Evolutionary conservation across 2,888 invertebrate species (phyloP).

Genomic region (Rambutsinella grinnellia): DNA sequence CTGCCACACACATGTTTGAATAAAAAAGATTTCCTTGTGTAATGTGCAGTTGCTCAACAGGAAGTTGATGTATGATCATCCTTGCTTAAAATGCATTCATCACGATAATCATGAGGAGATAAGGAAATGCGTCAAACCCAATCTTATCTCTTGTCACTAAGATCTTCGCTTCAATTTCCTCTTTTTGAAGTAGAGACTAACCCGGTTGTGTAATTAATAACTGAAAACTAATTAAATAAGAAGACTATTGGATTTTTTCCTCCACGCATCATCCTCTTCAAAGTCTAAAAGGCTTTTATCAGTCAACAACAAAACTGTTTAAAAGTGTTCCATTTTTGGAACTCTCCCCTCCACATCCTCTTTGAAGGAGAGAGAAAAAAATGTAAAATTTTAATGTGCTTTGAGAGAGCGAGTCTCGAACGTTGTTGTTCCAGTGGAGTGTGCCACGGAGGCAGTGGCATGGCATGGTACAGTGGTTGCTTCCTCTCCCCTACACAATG

Average conservation of each 20-base stretch:
- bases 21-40: background rate
- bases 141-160: background rate
- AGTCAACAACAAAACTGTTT: constrained; percentile 27
- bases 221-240: too few relatives aligned
- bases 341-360: constrained; percentile 8
- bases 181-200: too few relatives aligned
- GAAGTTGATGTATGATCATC: background rate
- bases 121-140: background rate
- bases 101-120: too few relatives aligned
- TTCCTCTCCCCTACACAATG: background rate
- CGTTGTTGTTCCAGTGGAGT: constrained; percentile 39
- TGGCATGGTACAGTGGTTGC: constrained; percentile 22
- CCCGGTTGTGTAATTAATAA: too few relatives aligned
- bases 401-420: too few relatives aligned
- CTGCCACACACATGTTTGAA: background rate
- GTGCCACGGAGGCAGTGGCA: constrained; percentile 22
- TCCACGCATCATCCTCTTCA: too few relatives aligned
- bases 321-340: constrained; percentile 50
- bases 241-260: too few relatives aligned
- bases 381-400: too few relatives aligned
- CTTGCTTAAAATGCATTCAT: too few relatives aligned
- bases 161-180: background rate
- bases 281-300: constrained; percentile 46
- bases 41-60: background rate
- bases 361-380: constrained; percentile 4